A percentile compares a stretch with the other conserved stretches of the same genome.
Conservation (phyloP, 2,113 vertebrate species). For the Panthera leo region DNA sequence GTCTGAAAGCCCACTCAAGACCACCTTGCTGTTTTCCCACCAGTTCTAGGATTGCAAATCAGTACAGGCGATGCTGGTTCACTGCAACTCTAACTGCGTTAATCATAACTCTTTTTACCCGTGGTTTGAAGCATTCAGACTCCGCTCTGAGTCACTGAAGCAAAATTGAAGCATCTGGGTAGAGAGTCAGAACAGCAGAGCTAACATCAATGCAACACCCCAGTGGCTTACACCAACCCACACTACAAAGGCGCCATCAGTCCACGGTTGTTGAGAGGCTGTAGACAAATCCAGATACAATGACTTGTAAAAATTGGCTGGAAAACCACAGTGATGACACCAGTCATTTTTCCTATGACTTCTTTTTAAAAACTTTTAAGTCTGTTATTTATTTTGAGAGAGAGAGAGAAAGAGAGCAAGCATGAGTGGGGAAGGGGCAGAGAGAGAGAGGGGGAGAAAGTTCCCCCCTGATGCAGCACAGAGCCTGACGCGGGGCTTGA, state of each 20-base stretch:
- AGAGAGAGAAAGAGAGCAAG: too few species aligned
- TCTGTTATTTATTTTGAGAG: too few species aligned
- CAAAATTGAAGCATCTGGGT: constrained; percentile 83
- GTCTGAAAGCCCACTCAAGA: constrained; percentile 32
- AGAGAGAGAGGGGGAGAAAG: too few species aligned
- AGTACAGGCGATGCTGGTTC: constrained; percentile 34
- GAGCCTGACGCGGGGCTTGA: too few species aligned
- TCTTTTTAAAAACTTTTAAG: neutral
- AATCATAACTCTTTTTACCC: constrained; percentile 55
- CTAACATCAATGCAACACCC: constrained; percentile 67
- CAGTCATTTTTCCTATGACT: neutral
- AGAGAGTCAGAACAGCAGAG: constrained; percentile 76
- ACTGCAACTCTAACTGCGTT: constrained; percentile 59
- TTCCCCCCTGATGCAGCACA: too few species aligned
- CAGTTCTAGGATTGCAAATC: constrained; percentile 58
- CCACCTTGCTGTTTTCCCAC: constrained; percentile 59
- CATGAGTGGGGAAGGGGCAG: too few species aligned
- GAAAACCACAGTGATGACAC: constrained; percentile 6
- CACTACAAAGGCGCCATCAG: constrained; percentile 35
- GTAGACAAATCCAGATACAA: constrained; percentile 1
- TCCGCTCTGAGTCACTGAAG: constrained; percentile 80
- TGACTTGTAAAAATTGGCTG: constrained; percentile 16
- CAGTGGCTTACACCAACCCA: constrained; percentile 73
- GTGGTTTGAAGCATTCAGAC: constrained; percentile 71
- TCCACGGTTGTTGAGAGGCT: constrained; percentile 64